These are phyloP conservation scores for Ptychochromis oligacanthus DNA, from an alignment of 2,113 vertebrate species.

Conservation along the genomic window DNA sequence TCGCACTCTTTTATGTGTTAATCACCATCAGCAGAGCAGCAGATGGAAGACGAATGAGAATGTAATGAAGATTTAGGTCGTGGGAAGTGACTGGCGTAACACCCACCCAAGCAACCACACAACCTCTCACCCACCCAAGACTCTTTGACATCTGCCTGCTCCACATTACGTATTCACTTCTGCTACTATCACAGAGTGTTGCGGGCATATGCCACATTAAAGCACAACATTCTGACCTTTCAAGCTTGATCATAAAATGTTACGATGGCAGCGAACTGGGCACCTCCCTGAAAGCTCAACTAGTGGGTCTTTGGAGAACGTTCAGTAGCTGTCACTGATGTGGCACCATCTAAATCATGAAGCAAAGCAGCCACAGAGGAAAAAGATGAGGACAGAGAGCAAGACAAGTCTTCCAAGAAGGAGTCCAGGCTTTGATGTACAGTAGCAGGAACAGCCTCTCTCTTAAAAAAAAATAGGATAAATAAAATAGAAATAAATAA, in stretches of 20 bases:
- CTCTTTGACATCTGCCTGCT: conserved; percentile 51
- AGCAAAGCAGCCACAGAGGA: conserved; percentile 5
- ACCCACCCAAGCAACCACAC: background rate
- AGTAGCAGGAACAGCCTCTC: conserved; percentile 1
- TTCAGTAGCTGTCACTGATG: background rate
- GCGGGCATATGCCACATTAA: conserved; percentile 40
- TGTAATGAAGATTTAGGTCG: conserved; percentile 66
- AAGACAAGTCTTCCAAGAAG: background rate
- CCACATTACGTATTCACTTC: conserved; percentile 35
- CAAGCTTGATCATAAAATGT: conserved; percentile 36
- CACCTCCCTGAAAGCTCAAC: conserved; percentile 11
- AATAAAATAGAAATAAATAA: conserved; percentile 27
- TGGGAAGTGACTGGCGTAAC: conserved; percentile 60
- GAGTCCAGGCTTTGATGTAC: conserved; percentile 31
- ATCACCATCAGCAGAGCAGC: conserved; percentile 48
- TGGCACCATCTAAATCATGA: conserved; percentile 4
- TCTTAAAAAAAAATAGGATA: conserved; percentile 17
- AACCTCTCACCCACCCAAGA: background rate
- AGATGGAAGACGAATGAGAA: conserved; percentile 52
- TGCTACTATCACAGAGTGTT: background rate
- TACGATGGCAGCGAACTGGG: background rate
- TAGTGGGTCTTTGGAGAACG: conserved; percentile 12
- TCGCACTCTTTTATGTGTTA: conserved; percentile 73
- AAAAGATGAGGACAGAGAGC: conserved; percentile 1
- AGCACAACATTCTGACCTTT: conserved; percentile 54